phyloP scores from a whole-genome alignment of 2,888 invertebrate species.

The Sepiola atlantica region DNA sequence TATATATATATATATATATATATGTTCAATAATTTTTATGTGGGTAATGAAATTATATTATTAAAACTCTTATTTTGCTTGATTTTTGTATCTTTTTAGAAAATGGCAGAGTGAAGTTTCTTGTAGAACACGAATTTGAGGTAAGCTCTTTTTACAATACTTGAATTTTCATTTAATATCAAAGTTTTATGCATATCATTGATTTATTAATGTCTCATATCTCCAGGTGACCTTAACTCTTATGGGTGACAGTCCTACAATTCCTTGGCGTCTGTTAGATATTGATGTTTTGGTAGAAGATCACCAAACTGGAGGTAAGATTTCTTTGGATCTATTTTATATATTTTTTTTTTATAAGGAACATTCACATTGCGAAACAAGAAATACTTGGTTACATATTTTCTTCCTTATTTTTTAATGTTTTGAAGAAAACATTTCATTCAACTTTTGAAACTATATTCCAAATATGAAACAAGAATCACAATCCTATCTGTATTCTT shows the following conservation, averaged over 20 bases:
- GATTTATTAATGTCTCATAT: background rate
- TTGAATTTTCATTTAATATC: background rate
- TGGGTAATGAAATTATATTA: too few relatives aligned
- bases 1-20: too few relatives aligned
- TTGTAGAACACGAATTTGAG: slow-evolving; percentile 95
- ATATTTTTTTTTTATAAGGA: background rate
- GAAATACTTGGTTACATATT: too few relatives aligned
- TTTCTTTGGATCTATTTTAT: background rate
- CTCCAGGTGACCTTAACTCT: slow-evolving; percentile 86
- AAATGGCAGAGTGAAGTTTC: slow-evolving; percentile 94
- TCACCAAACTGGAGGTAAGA: slow-evolving; percentile 89
- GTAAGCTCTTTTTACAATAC: slow-evolving; percentile 76
- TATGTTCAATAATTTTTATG: too few relatives aligned
- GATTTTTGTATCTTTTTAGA: slow-evolving; percentile 78
- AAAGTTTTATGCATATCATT: background rate
- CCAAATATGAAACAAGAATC: too few relatives aligned
- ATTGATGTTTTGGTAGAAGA: slow-evolving; percentile 97
- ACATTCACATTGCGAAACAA: background rate
- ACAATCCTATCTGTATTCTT: too few relatives aligned
- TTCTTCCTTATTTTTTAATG: too few relatives aligned
- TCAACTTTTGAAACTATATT: too few relatives aligned
- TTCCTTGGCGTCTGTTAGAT: slow-evolving; percentile 96
- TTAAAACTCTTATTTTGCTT: background rate
- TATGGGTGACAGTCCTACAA: slow-evolving; percentile 93
- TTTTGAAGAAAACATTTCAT: too few relatives aligned